phyloP scores from a whole-genome alignment of 2,797 vertebrate species.

The Hozukius guyotensis region DNA sequence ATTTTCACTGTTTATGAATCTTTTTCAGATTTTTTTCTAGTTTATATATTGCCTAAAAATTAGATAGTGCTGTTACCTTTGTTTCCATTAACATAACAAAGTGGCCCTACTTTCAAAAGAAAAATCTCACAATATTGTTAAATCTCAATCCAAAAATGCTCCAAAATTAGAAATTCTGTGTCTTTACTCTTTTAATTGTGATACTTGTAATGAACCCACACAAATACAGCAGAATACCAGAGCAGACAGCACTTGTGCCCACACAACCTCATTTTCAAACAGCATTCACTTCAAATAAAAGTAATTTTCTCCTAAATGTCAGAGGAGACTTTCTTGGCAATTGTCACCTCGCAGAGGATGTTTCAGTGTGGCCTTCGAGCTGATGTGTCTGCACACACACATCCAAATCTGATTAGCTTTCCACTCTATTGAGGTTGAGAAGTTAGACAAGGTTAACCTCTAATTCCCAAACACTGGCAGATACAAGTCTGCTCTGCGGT shows the following conservation, averaged over 20 bases:
- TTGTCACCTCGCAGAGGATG: conserved; percentile 17
- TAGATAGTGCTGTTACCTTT: background rate
- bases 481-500: conserved; percentile 15
- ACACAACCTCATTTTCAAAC: conserved; percentile 52
- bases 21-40: background rate
- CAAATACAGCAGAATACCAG: conserved; percentile 23
- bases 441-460: conserved; percentile 50
- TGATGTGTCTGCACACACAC: conserved; percentile 47
- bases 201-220: conserved; percentile 32
- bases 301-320: conserved; percentile 60
- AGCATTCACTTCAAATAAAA: conserved; percentile 33
- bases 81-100: background rate
- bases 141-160: background rate
- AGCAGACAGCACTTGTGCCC: conserved; percentile 53
- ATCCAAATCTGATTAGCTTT: conserved; percentile 57
- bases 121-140: background rate
- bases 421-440: conserved; percentile 37
- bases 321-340: conserved; percentile 51
- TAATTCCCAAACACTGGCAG: conserved; percentile 9
- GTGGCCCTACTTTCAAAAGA: background rate
- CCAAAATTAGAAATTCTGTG: background rate
- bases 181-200: conserved; percentile 20
- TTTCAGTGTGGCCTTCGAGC: conserved; percentile 55
- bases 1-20: background rate
- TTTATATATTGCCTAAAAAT: background rate